Percentiles rank a stretch among this genome's conserved stretches.
Evolutionary conservation across 2,888 invertebrate species (phyloP).

Genomic region (Dasypogon diadema): DNA sequence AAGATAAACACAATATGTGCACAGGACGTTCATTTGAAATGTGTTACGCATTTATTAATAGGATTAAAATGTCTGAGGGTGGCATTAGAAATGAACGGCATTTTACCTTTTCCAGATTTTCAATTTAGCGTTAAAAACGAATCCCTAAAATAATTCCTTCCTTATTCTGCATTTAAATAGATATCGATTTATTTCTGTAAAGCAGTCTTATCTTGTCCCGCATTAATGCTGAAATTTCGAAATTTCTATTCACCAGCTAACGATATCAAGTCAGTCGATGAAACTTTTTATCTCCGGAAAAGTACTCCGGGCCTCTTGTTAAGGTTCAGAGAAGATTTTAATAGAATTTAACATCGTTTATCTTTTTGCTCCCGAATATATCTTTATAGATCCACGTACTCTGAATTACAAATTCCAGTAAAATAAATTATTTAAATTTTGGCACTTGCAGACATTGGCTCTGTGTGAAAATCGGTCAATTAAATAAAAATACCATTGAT

Average conservation of each 20-base stretch:
- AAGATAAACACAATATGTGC: too few relatives aligned
- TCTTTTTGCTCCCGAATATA: neutral
- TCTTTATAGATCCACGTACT: neutral
- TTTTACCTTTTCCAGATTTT: neutral
- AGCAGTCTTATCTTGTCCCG: neutral
- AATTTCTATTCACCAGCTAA: slow-evolving; percentile 11
- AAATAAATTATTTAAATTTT: slow-evolving; percentile 43
- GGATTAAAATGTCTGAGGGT: too few relatives aligned
- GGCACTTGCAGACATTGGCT: neutral
- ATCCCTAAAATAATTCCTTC: neutral
- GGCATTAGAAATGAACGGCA: too few relatives aligned
- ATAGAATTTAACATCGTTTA: slow-evolving; percentile 40
- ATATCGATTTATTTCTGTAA: slow-evolving; percentile 30
- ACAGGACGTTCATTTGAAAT: too few relatives aligned
- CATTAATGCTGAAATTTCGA: slow-evolving; percentile 21
- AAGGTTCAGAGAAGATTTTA: slow-evolving; percentile 8
- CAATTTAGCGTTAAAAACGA: neutral
- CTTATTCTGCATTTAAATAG: slow-evolving; percentile 9
- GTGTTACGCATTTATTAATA: too few relatives aligned
- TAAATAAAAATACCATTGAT: slow-evolving; percentile 17
- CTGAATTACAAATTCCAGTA: neutral
- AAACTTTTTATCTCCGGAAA: slow-evolving; percentile 33
- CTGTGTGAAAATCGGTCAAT: slow-evolving; percentile 19
- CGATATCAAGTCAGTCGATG: slow-evolving; percentile 17
- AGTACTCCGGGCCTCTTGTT: neutral